Evolutionary conservation across 1,140 invertebrate genomes (phyloP).

Genomic region (Lordiphosa mommai): DNA sequence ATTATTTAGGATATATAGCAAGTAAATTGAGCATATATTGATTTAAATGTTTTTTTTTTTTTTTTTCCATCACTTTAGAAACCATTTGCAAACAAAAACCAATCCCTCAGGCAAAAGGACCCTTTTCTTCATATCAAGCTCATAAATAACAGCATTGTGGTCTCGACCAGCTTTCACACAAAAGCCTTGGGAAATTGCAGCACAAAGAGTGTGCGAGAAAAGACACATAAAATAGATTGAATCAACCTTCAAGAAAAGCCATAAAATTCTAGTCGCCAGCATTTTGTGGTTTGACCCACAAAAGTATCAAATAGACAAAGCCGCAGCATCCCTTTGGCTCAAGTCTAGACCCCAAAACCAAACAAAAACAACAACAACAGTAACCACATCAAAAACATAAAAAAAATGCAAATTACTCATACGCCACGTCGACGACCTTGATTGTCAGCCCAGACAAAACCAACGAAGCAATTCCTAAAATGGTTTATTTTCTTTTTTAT

Average conservation of each 20-base stretch:
- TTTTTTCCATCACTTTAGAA: no score
- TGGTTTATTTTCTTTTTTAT: background rate
- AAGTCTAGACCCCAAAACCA: conserved; percentile 3
- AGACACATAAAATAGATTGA: conserved; percentile 60
- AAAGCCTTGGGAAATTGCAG: conserved; percentile 25
- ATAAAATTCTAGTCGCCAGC: conserved; percentile 35
- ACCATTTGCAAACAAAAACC: no score
- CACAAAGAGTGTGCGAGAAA: conserved; percentile 2
- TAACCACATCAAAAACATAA: background rate
- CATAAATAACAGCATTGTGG: conserved; percentile 68
- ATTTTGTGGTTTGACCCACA: conserved; percentile 71
- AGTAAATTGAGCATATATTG: no score
- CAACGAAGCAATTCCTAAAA: background rate
- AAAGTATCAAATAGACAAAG: conserved; percentile 38
- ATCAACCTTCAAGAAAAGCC: conserved; percentile 25
- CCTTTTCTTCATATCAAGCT: no score
- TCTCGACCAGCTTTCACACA: conserved; percentile 38
- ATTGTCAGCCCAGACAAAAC: background rate
- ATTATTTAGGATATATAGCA: no score
- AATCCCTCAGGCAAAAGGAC: no score
- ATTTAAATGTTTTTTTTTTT: no score
- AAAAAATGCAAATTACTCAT: conserved; percentile 43
- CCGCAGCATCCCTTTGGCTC: background rate
- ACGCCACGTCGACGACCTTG: conserved; percentile 30
- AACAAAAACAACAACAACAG: conserved; percentile 1